Evolutionary conservation across 2,113 vertebrate species (phyloP).

Genomic region (Solea senegalensis): DNA sequence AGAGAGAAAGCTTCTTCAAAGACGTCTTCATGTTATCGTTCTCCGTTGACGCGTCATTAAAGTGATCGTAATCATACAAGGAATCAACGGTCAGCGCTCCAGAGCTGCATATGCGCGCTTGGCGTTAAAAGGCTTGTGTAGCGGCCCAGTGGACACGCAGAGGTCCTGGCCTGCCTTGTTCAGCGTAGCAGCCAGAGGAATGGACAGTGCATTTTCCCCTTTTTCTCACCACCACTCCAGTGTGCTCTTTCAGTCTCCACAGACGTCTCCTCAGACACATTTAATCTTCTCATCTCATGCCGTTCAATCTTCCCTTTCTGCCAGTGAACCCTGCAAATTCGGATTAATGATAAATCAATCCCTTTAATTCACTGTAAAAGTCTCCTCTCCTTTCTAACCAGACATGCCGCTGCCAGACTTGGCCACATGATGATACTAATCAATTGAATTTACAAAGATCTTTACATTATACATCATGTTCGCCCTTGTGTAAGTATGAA

Average conservation of each 20-base stretch:
- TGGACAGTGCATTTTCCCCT: neutral
- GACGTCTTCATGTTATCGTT: neutral
- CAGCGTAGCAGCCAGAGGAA: neutral
- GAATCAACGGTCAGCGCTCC: neutral
- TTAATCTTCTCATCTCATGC: conserved; percentile 67
- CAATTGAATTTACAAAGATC: conserved; percentile 38
- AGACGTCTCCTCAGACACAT: conserved; percentile 27
- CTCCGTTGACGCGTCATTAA: neutral
- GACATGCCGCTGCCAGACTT: conserved; percentile 41
- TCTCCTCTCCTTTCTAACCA: conserved; percentile 43
- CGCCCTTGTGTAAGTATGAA: neutral
- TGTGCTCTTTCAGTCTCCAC: conserved; percentile 20
- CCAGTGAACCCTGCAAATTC: conserved; percentile 59
- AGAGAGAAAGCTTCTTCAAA: neutral
- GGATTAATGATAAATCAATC: conserved; percentile 72
- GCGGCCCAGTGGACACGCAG: neutral
- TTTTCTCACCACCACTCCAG: neutral
- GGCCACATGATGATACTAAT: conserved; percentile 21
- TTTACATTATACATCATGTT: neutral
- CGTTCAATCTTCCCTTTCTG: conserved; percentile 35
- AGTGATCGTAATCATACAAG: neutral
- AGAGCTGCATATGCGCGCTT: too few relatives aligned
- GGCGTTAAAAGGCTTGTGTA: neutral
- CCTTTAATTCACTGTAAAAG: conserved; percentile 58
- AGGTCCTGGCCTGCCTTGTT: neutral